These are phyloP conservation scores for Stigmatopora argus DNA, from an alignment of 2,113 vertebrate species.

Conservation along the genomic window DNA sequence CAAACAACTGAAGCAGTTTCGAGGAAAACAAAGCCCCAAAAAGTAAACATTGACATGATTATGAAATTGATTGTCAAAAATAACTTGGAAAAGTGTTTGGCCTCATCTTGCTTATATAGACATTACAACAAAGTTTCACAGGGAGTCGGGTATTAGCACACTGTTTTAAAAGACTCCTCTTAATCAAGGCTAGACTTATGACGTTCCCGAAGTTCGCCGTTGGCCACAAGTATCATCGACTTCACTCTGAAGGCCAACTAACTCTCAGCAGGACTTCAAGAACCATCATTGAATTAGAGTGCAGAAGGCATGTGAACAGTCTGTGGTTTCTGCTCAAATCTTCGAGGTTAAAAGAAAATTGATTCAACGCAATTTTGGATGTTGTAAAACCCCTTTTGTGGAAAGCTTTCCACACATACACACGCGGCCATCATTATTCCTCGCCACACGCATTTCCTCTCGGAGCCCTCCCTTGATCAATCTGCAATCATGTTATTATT, in stretches of 20 bases:
- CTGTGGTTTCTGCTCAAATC: slow-evolving; percentile 24
- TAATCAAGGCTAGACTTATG: slow-evolving; percentile 50
- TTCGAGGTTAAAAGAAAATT: slow-evolving; percentile 47
- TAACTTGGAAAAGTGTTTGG: slow-evolving; percentile 7
- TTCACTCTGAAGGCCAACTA: slow-evolving; percentile 40
- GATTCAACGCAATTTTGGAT: slow-evolving; percentile 42
- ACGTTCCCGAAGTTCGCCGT: slow-evolving; percentile 15
- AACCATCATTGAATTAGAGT: slow-evolving; percentile 18
- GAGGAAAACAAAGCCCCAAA: no score
- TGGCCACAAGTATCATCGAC: slow-evolving; percentile 30
- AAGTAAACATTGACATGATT: no score
- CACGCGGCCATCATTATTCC: slow-evolving; percentile 49
- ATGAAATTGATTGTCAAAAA: neutral
- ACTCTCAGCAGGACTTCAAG: slow-evolving; percentile 36
- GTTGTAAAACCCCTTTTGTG: slow-evolving; percentile 41
- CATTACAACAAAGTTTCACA: slow-evolving; percentile 15
- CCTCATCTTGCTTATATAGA: slow-evolving; percentile 21
- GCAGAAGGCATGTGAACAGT: slow-evolving; percentile 30
- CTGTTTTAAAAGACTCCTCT: slow-evolving; percentile 34
- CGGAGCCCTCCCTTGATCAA: slow-evolving; percentile 60
- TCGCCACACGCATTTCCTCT: slow-evolving; percentile 52
- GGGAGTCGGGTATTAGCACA: slow-evolving; percentile 37
- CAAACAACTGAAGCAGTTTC: no score
- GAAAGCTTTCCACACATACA: slow-evolving; percentile 17
- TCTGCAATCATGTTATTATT: slow-evolving; percentile 76